Percentiles rank a stretch among this genome's conserved stretches.
Evolutionary conservation across 2,797 vertebrate species (phyloP).

Genomic region (Syndactyla subalaris): DNA sequence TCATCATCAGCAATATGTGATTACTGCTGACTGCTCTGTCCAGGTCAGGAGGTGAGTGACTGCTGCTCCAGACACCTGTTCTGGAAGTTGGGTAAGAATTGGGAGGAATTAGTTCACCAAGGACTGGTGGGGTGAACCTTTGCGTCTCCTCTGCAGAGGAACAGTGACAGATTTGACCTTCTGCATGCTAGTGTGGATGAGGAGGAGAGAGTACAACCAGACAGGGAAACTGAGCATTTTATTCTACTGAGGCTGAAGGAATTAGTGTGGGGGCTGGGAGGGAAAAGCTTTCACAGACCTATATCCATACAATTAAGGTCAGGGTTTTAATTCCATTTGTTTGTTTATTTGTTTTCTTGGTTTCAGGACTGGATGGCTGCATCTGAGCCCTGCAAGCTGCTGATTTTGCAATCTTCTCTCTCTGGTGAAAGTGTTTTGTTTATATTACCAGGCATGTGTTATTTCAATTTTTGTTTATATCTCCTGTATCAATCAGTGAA

Average conservation of each 20-base stretch:
- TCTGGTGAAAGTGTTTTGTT: conserved; percentile 34
- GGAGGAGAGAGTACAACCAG: neutral
- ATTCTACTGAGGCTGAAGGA: neutral
- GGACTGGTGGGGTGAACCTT: neutral
- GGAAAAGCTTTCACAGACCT: neutral
- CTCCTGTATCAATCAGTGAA: conserved; percentile 64
- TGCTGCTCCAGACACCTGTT: neutral
- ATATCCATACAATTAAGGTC: neutral
- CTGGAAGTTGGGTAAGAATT: neutral
- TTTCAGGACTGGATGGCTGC: neutral
- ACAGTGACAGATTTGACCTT: neutral
- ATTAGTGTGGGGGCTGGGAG: neutral
- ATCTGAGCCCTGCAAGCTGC: neutral
- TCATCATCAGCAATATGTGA: accelerated
- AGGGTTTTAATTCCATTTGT: neutral
- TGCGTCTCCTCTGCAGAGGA: neutral
- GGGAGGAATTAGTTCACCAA: neutral
- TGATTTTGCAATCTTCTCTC: conserved; percentile 55
- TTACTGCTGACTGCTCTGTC: neutral
- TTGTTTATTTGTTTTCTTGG: conserved; percentile 28
- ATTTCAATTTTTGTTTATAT: conserved; percentile 70
- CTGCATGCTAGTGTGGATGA: neutral
- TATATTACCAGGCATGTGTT: conserved; percentile 52
- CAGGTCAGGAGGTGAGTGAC: neutral
- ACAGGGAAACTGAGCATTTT: accelerated